Conservation (phyloP, 2,797 vertebrate species). For the Typhlichthys subterraneus region DNA sequence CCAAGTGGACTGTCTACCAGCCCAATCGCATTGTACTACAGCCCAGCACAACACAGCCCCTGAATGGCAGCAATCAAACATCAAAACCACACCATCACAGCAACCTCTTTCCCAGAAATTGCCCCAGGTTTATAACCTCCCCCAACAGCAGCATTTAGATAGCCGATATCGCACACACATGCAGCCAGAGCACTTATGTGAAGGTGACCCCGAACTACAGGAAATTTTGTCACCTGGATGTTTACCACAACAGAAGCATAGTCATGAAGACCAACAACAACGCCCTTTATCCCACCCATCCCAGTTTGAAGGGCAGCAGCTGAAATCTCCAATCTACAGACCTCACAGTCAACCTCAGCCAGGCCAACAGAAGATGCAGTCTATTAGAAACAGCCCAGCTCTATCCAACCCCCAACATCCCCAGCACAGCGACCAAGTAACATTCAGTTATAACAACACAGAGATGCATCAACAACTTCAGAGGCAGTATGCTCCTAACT, state of each 20-base stretch:
- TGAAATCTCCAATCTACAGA: slow-evolving; percentile 71
- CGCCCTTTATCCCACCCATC: slow-evolving; percentile 69
- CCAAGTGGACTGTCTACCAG: slow-evolving; percentile 69
- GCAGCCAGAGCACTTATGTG: slow-evolving; percentile 83
- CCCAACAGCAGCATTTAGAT: slow-evolving; percentile 71
- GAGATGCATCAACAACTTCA: slow-evolving; percentile 71
- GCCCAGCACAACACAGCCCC: slow-evolving; percentile 69
- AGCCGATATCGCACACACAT: slow-evolving; percentile 63
- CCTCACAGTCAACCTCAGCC: slow-evolving; percentile 72
- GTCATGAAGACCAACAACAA: slow-evolving; percentile 75
- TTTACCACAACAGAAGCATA: slow-evolving; percentile 67
- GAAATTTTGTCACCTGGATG: slow-evolving; percentile 78
- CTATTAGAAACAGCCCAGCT: slow-evolving; percentile 63
- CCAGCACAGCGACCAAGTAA: slow-evolving; percentile 67
- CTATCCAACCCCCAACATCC: slow-evolving; percentile 53
- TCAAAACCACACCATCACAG: slow-evolving; percentile 70
- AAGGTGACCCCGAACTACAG: slow-evolving; percentile 75
- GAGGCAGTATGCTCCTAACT: slow-evolving; percentile 76
- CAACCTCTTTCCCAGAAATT: slow-evolving; percentile 64
- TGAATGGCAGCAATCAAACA: slow-evolving; percentile 80
- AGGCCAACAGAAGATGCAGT: slow-evolving; percentile 58
- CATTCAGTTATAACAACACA: slow-evolving; percentile 65
- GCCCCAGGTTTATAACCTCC: slow-evolving; percentile 66
- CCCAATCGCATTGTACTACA: slow-evolving; percentile 68
- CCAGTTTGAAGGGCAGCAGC: slow-evolving; percentile 77